phyloP scores from a whole-genome alignment of 2,888 invertebrate genomes.

The Eupithecia insigniata region DNA sequence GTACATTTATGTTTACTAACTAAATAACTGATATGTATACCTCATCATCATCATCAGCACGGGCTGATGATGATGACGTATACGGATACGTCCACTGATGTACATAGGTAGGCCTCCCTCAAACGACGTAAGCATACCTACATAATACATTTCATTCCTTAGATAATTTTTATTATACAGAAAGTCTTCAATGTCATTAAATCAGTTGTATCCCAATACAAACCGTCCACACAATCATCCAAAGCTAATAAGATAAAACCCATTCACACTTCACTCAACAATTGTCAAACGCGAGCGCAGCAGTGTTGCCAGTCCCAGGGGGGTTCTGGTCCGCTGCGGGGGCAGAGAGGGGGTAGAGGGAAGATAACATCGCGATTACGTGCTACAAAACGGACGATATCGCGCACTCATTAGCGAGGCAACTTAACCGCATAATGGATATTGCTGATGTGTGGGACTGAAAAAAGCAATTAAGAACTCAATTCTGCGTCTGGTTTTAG shows the following conservation, averaged over 20 bases:
- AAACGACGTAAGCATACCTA: no score
- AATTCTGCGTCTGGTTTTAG: constrained; percentile 3
- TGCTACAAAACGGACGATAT: constrained; percentile 80
- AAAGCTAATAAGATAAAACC: constrained; percentile 31
- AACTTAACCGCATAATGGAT: constrained; percentile 63
- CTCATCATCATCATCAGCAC: no score
- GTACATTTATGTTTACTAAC: no score
- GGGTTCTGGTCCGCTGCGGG: constrained; percentile 63
- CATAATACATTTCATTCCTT: not conserved
- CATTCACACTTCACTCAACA: constrained; percentile 29
- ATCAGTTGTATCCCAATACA: not conserved
- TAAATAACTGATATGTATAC: no score
- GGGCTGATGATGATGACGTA: no score
- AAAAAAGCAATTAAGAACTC: constrained; percentile 19
- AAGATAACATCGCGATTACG: constrained; percentile 79
- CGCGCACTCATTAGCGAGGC: constrained; percentile 69
- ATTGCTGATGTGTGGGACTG: constrained; percentile 30
- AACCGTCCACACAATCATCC: constrained; percentile 3
- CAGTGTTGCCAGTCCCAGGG: constrained; percentile 39
- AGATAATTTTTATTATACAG: not conserved
- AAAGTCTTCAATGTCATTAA: not conserved
- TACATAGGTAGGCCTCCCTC: no score
- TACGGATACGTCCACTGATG: no score
- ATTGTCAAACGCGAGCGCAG: constrained; percentile 27
- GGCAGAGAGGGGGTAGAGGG: constrained; percentile 39